These are phyloP conservation scores for Rhizoglyphus robini DNA, from an alignment of 1,140 invertebrate species.

Conservation along the genomic window DNA sequence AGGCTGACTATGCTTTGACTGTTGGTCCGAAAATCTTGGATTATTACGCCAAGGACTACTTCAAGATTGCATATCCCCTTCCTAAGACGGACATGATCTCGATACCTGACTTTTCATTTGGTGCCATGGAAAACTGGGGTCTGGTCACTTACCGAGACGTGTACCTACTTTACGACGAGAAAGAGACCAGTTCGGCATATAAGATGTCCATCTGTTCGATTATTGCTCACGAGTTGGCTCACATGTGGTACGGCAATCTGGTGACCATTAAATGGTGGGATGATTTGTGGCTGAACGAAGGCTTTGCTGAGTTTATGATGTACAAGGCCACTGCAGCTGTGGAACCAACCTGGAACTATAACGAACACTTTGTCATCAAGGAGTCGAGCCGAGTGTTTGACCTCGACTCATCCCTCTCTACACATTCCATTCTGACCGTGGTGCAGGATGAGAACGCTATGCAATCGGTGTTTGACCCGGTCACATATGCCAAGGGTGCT, in stretches of 20 bases:
- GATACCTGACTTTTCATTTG: slow-evolving; percentile 70
- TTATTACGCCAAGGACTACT: slow-evolving; percentile 31
- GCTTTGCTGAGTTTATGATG: slow-evolving; percentile 72
- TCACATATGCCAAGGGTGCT: slow-evolving; percentile 34
- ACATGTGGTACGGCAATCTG: slow-evolving; percentile 53
- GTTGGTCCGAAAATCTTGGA: slow-evolving; percentile 17
- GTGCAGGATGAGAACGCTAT: slow-evolving; percentile 35
- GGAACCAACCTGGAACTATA: slow-evolving; percentile 42
- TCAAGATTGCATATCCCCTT: slow-evolving; percentile 18
- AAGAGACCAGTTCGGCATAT: background rate
- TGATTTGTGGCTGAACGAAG: slow-evolving; percentile 81
- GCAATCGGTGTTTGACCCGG: slow-evolving; percentile 37
- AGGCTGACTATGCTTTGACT: slow-evolving; percentile 71
- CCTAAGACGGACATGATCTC: slow-evolving; percentile 43
- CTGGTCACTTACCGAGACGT: slow-evolving; percentile 19
- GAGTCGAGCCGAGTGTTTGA: slow-evolving; percentile 22
- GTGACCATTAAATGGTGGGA: slow-evolving; percentile 72
- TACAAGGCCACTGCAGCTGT: slow-evolving; percentile 55
- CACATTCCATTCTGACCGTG: slow-evolving; percentile 67
- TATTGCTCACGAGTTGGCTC: slow-evolving; percentile 21
- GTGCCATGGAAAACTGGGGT: slow-evolving; percentile 32
- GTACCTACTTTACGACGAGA: slow-evolving; percentile 8
- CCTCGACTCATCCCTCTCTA: slow-evolving; percentile 61
- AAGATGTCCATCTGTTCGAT: slow-evolving; percentile 32
- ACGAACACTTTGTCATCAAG: slow-evolving; percentile 16